Evolutionary conservation across 1,140 invertebrate species (phyloP).

Genomic region (Drosophila quadrilineata): DNA sequence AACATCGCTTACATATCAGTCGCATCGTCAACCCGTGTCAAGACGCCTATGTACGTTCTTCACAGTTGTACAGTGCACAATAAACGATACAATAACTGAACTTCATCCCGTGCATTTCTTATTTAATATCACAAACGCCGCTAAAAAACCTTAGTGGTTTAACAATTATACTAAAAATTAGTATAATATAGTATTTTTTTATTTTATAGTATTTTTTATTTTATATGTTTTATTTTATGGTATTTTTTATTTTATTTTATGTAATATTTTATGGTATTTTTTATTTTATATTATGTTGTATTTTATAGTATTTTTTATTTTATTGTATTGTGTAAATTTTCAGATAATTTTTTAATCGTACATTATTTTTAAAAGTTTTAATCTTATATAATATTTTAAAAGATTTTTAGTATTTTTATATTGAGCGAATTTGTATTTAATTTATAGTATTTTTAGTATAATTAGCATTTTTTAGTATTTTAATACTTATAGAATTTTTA

Average conservation of each 20-base stretch:
- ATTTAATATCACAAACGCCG: no score
- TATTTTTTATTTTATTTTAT: background rate
- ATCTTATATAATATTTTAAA: background rate
- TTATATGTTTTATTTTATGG: background rate
- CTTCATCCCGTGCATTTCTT: no score
- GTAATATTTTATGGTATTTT: background rate
- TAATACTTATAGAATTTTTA: background rate
- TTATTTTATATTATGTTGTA: background rate
- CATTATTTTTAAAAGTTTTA: background rate
- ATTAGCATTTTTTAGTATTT: background rate
- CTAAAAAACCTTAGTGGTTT: no score
- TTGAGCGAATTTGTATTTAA: background rate
- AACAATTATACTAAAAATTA: no score
- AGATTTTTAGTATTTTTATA: background rate
- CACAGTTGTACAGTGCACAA: no score
- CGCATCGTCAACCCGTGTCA: no score
- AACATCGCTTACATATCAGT: no score
- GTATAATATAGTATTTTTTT: no score
- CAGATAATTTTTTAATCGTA: no score
- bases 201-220: background rate
- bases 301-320: background rate
- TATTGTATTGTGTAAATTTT: no score
- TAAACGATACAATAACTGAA: no score
- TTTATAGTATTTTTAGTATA: background rate
- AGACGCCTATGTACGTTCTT: no score